Evolutionary conservation across 2,797 vertebrate species (phyloP).

Genomic region (Trichosurus vulpecula): DNA sequence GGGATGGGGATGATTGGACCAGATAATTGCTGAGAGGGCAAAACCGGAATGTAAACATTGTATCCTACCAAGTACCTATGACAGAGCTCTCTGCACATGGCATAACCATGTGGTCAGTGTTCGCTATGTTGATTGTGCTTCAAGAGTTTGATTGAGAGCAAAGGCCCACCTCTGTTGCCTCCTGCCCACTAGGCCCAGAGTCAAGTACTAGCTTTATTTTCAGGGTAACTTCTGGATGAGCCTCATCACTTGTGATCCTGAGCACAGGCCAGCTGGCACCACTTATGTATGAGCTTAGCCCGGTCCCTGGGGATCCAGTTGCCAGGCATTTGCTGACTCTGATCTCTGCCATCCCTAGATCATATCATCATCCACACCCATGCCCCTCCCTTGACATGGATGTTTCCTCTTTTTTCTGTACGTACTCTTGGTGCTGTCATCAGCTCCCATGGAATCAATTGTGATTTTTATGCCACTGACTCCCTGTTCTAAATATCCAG

Average conservation of each 20-base stretch:
- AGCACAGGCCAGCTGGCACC: not conserved
- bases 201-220: not conserved
- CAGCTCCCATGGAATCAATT: not conserved
- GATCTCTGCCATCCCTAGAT: not conserved
- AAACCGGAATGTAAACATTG: not conserved
- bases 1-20: too few relatives aligned
- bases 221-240: not conserved
- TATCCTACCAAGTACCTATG: not conserved
- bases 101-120: not conserved
- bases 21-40: not conserved
- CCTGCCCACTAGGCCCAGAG: not conserved
- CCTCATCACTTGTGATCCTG: not conserved
- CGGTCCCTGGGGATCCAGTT: not conserved
- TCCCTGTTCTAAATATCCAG: not conserved
- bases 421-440: not conserved
- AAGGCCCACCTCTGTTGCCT: not conserved
- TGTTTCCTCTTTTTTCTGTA: not conserved
- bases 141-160: not conserved
- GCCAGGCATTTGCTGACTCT: not conserved
- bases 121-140: not conserved
- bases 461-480: not conserved
- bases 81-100: not conserved
- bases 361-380: not conserved
- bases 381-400: not conserved
- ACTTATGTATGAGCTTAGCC: not conserved